Evolutionary conservation across 2,113 vertebrate genomes (phyloP).

Genomic region (Verasper variegatus): DNA sequence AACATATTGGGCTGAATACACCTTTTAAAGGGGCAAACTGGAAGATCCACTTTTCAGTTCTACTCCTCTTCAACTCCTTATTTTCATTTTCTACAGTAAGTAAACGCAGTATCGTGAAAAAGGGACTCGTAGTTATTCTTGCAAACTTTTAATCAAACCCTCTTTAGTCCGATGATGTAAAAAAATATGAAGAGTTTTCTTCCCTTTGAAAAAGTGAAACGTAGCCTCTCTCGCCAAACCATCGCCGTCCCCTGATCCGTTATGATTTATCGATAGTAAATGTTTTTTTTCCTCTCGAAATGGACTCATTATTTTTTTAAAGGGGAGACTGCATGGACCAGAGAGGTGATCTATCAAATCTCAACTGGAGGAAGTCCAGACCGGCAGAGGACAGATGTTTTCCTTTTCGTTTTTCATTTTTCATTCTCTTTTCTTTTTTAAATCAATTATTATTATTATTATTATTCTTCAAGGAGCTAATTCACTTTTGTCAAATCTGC

Average conservation of each 20-base stretch:
- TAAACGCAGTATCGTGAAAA: background rate
- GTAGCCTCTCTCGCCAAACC: background rate
- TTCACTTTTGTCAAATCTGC: background rate
- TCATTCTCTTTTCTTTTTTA: background rate
- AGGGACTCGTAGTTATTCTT: background rate
- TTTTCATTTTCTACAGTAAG: background rate
- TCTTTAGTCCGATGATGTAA: background rate
- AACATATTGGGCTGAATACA: conserved; percentile 6
- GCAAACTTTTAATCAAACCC: background rate
- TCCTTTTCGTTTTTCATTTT: conserved; percentile 9
- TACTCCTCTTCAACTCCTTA: background rate
- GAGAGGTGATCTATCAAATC: conserved; percentile 41
- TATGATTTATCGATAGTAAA: conserved; percentile 60
- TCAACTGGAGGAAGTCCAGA: conserved; percentile 35
- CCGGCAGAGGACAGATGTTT: conserved; percentile 31
- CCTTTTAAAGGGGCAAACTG: background rate
- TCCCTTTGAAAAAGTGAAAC: conserved; percentile 8
- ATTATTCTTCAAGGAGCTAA: background rate
- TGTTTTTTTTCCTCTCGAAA: conserved; percentile 25
- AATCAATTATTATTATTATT: background rate
- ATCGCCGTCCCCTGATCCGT: conserved; percentile 35
- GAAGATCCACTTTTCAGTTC: background rate
- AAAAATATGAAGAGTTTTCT: background rate
- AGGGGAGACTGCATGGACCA: conserved; percentile 28
- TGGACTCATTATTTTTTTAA: conserved; percentile 33